These are phyloP conservation scores for Stenoptilia bipunctidactyla DNA, from an alignment of 2,888 invertebrate genomes.

Conservation along the genomic window DNA sequence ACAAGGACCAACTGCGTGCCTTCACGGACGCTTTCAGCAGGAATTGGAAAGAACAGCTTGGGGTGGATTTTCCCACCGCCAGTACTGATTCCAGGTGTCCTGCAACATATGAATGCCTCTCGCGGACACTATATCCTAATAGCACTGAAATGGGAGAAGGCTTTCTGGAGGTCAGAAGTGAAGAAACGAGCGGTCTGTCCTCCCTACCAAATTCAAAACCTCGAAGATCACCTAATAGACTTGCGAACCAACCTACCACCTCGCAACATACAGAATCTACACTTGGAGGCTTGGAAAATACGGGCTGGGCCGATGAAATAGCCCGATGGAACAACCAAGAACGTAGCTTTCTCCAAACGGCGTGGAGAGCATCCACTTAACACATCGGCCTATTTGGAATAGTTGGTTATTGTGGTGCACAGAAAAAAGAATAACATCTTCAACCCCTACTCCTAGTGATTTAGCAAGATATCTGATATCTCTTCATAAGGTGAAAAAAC, in stretches of 20 bases:
- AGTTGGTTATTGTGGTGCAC: conserved; percentile 7
- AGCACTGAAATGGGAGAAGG: conserved; percentile 14
- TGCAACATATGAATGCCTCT: conserved; percentile 14
- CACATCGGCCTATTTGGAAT: conserved; percentile 13
- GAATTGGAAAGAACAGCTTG: conserved; percentile 13
- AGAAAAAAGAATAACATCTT: not conserved
- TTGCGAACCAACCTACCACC: conserved; percentile 7
- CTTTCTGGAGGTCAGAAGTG: conserved; percentile 17
- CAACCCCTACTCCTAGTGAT: conserved; percentile 5
- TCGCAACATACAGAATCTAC: conserved; percentile 1
- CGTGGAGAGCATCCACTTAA: conserved; percentile 15
- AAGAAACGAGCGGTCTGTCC: conserved; percentile 9
- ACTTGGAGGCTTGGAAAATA: conserved; percentile 16
- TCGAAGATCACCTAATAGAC: conserved; percentile 8
- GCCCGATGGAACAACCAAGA: conserved; percentile 8
- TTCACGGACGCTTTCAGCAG: conserved; percentile 16
- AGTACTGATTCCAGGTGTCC: conserved; percentile 15
- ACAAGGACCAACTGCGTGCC: conserved; percentile 5
- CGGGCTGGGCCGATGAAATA: conserved; percentile 14
- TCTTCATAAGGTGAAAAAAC: not conserved
- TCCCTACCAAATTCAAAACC: conserved; percentile 12
- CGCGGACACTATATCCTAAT: conserved; percentile 15
- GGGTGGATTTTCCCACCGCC: conserved; percentile 19
- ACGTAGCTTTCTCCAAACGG: conserved; percentile 4
- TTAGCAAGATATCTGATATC: conserved; percentile 5